Percentiles rank a stretch among this genome's conserved stretches.
These are phyloP conservation scores for Emmelina monodactyla DNA, from an alignment of 2,888 invertebrate genomes.

Conservation along the genomic window DNA sequence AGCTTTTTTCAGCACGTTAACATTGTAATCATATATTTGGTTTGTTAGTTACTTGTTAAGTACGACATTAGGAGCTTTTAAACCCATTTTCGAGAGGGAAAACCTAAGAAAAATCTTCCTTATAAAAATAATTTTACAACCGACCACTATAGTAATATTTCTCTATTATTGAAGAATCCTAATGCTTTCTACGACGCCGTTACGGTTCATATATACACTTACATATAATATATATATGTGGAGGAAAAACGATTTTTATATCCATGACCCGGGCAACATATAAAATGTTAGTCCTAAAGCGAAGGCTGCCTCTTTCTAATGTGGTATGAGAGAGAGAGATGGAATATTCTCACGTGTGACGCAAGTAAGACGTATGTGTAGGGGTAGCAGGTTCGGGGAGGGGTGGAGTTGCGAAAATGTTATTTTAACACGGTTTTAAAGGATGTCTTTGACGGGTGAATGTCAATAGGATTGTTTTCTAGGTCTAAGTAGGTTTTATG, in stretches of 20 bases:
- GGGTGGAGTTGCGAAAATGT: slow-evolving; percentile 35
- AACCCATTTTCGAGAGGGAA: too few species aligned
- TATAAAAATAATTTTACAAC: slow-evolving; percentile 27
- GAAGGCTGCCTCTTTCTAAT: slow-evolving; percentile 32
- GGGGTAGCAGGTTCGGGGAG: slow-evolving; percentile 26
- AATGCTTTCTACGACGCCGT: slow-evolving; percentile 37
- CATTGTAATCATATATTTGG: too few species aligned
- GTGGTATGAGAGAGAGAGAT: slow-evolving; percentile 30
- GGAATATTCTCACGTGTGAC: slow-evolving; percentile 45
- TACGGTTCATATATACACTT: slow-evolving; percentile 24
- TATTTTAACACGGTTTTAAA: too few species aligned
- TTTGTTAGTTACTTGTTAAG: too few species aligned
- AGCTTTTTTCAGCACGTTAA: too few species aligned
- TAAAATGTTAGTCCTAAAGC: slow-evolving; percentile 65
- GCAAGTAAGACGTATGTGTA: slow-evolving; percentile 39
- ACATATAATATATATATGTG: slow-evolving; percentile 31
- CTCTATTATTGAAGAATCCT: slow-evolving; percentile 50
- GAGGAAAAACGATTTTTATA: slow-evolving; percentile 62
- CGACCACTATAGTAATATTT: slow-evolving; percentile 37
- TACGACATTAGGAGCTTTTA: not conserved
- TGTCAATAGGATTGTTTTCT: too few species aligned
- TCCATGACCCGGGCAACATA: slow-evolving; percentile 67
- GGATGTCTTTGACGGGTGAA: too few species aligned
- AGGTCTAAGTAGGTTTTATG: too few species aligned
- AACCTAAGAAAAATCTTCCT: too few species aligned